Evolutionary conservation across 2,888 invertebrate genomes (phyloP), one percentile per base, ranked within the genome.

Genomic region (Watsonalla binaria): DNA sequence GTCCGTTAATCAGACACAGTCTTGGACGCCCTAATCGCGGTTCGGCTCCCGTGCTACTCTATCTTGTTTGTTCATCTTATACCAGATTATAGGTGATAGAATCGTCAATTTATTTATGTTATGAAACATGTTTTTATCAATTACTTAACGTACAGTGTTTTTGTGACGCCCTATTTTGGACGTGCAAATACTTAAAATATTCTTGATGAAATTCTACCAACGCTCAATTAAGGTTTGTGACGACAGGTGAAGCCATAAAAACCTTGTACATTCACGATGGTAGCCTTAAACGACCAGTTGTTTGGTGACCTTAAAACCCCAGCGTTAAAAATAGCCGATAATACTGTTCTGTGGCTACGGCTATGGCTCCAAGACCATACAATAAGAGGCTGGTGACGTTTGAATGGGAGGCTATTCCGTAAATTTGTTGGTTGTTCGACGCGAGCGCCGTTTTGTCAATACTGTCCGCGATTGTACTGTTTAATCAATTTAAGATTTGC

Each of bases 401-500:
- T 90, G 73, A 90, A 90, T 90, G 84, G 90, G 70, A 70, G 58
- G 74, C 78, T 77, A 75, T 82, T 76, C 78, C 82, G 84, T 75
- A 85, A 88, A 89, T 89, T 89, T 88, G 88, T 85, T 86, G 71
- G 66, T 68, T 75, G 72, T 68, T 66, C 74, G 70, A 74, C 84
- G 82, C 82, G 62, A 69, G 81, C 80, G 84, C 67, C 85, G 77
- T 87, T 90, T 90, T 90, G 89, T 90, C 90, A 89, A 83, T 80
- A 80, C 82, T 86, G 88, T 86, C 89, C 69, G 70, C 70, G 68
- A 66, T 66, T 72, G 79, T 84, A 86, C 85, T 83, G 82, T 86
- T 86, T 86, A 88, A 88, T 88, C 88, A 84, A 80, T 70, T 42
- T 42, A 42, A 42, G 42, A 42, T 71, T 62, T 72, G 82, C 80